Percentiles rank a stretch among this genome's conserved stretches.
phyloP scores from a whole-genome alignment of 1,140 invertebrate genomes.

The Pinna nobilis region DNA sequence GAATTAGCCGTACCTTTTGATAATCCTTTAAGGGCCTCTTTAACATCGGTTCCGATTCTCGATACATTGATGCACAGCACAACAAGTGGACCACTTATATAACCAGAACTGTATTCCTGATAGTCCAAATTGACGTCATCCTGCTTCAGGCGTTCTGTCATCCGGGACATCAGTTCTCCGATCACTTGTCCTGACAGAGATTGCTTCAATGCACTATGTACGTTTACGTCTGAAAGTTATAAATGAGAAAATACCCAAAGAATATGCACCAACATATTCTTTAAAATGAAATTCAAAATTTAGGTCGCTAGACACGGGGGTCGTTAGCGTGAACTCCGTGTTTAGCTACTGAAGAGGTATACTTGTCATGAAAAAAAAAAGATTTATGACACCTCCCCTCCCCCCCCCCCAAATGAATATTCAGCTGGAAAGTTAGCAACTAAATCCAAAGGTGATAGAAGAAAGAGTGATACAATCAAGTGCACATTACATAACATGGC shows the following conservation, averaged over 20 bases:
- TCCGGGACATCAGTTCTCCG: not conserved
- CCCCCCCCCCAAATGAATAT: too few species aligned
- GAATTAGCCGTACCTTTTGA: conserved; percentile 7
- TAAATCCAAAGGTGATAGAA: too few species aligned
- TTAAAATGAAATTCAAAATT: not conserved
- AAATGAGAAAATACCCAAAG: too few species aligned
- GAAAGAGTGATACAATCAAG: too few species aligned
- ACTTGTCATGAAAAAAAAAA: not conserved
- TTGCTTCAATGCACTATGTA: not conserved
- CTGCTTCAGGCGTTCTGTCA: not conserved
- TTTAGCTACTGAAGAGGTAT: not conserved
- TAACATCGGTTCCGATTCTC: conserved; percentile 32
- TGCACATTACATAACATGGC: too few species aligned
- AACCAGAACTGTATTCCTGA: not conserved
- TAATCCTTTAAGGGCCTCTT: conserved; percentile 21
- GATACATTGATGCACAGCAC: conserved; percentile 25
- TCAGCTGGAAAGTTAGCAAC: too few species aligned
- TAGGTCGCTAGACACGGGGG: not conserved
- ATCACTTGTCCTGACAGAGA: not conserved
- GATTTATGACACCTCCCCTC: not conserved
- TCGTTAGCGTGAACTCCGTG: not conserved
- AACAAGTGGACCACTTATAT: conserved; percentile 2
- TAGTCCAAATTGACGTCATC: not conserved
- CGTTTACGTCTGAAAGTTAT: too few species aligned
- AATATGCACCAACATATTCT: too few species aligned